Conservation (phyloP, 1,140 invertebrate genomes). For the Asobara japonica region DNA sequence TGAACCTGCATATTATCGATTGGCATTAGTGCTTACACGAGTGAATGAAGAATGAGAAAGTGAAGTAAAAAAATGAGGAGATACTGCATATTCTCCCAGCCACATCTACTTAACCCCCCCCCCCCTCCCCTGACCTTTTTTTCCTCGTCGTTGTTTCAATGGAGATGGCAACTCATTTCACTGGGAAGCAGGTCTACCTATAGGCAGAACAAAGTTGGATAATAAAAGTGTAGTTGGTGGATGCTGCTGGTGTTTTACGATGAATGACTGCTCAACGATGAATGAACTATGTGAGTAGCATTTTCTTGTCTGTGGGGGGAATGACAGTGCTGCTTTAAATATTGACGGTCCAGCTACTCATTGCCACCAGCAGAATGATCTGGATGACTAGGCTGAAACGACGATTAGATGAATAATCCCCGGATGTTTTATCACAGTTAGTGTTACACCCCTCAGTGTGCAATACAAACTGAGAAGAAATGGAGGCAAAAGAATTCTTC, state of each 20-base stretch:
- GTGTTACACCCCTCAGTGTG: too few species aligned
- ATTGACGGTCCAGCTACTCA: conserved; percentile 35
- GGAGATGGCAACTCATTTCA: not conserved
- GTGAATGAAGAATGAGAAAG: not conserved
- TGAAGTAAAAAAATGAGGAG: not conserved
- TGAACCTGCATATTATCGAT: conserved; percentile 20
- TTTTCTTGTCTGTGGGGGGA: conserved; percentile 27
- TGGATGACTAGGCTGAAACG: conserved; percentile 40
- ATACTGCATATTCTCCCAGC: not conserved
- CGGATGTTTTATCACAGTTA: not conserved
- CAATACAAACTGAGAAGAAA: not conserved
- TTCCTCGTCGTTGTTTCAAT: not conserved
- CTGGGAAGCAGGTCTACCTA: not conserved
- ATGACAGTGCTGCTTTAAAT: conserved; percentile 52
- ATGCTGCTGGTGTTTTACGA: not conserved
- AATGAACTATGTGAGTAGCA: conserved; percentile 45
- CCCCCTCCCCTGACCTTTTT: too few species aligned
- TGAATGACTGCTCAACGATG: conserved; percentile 32
- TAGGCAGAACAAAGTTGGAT: not conserved
- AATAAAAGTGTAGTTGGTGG: not conserved
- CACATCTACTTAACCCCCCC: not conserved
- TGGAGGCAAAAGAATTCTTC: not conserved
- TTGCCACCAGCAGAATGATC: conserved; percentile 17
- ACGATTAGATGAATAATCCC: not conserved
- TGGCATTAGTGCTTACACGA: not conserved